Conservation (phyloP, 2,797 vertebrate genomes). For the Aselliscus stoliczkanus region DNA sequence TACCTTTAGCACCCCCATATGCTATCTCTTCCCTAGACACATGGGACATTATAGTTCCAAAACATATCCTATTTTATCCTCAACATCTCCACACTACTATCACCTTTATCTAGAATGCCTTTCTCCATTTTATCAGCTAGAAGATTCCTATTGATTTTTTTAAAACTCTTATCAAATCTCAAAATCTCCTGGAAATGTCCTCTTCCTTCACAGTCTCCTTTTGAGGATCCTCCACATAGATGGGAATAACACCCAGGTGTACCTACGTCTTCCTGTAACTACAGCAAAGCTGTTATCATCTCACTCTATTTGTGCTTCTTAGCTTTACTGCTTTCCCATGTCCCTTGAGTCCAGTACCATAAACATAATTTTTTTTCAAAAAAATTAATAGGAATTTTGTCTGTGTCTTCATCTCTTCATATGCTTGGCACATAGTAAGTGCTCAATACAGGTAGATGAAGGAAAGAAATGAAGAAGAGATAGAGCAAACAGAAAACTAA, state of each 20-base stretch:
- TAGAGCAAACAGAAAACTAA: background rate
- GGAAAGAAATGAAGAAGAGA: background rate
- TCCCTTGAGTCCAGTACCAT: background rate
- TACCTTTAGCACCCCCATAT: background rate
- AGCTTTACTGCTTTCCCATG: background rate
- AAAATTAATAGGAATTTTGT: background rate
- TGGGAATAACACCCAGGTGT: background rate
- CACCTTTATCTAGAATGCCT: background rate
- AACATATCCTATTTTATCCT: background rate
- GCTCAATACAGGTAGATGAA: background rate
- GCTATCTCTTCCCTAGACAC: background rate
- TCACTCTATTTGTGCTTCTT: background rate
- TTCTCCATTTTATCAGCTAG: background rate
- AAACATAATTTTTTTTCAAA: background rate
- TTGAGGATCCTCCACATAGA: fast-evolving
- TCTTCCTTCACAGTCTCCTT: background rate
- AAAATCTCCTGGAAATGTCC: background rate
- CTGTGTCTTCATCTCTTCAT: background rate
- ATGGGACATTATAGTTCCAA: background rate
- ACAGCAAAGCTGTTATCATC: background rate
- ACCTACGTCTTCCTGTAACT: background rate
- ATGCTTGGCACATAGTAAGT: background rate
- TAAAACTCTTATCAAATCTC: background rate
- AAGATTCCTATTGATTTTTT: background rate
- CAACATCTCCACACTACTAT: background rate